Percentiles rank a stretch among this genome's conserved stretches.
Evolutionary conservation across 2,888 invertebrate genomes (phyloP).

Genomic region (Belgica antarctica): DNA sequence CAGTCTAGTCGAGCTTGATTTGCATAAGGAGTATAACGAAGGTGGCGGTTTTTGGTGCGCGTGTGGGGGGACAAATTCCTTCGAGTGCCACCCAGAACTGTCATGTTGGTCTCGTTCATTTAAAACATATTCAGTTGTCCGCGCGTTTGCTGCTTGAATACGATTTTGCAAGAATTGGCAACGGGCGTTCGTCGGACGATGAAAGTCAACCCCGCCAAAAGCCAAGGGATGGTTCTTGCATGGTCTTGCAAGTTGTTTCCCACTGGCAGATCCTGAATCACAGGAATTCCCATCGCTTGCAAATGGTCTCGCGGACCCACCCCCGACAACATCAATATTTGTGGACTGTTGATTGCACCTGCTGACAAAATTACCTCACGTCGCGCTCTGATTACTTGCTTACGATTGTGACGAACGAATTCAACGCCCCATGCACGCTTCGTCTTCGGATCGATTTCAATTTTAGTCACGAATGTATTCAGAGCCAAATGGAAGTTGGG

Average conservation of each 20-base stretch:
- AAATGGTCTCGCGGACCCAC: conserved; percentile 73
- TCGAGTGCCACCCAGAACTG: conserved; percentile 74
- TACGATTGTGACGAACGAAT: conserved; percentile 70
- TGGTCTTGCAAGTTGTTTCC: conserved; percentile 86
- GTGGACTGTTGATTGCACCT: conserved; percentile 88
- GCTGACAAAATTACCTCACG: conserved; percentile 85
- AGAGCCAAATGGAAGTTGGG: conserved; percentile 78
- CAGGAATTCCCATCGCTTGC: conserved; percentile 66
- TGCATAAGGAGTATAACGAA: conserved; percentile 81
- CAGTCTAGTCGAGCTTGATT: conserved; percentile 73
- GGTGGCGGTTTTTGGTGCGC: too few species aligned
- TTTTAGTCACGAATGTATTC: conserved; percentile 72
- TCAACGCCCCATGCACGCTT: conserved; percentile 79
- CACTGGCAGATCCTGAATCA: conserved; percentile 71
- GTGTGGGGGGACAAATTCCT: too few species aligned
- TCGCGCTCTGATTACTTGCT: conserved; percentile 67
- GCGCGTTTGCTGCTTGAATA: conserved; percentile 71
- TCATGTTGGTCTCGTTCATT: conserved; percentile 82
- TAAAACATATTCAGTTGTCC: conserved; percentile 77
- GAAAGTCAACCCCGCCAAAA: conserved; percentile 61
- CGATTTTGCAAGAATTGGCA: conserved; percentile 76
- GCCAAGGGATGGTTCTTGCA: conserved; percentile 52
- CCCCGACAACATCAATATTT: conserved; percentile 88
- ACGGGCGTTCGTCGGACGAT: conserved; percentile 79
- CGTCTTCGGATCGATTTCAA: conserved; percentile 71